Base-by-base conservation (phyloP, 2,888 invertebrate species). In the Pristionchus exspectatus region DNA sequence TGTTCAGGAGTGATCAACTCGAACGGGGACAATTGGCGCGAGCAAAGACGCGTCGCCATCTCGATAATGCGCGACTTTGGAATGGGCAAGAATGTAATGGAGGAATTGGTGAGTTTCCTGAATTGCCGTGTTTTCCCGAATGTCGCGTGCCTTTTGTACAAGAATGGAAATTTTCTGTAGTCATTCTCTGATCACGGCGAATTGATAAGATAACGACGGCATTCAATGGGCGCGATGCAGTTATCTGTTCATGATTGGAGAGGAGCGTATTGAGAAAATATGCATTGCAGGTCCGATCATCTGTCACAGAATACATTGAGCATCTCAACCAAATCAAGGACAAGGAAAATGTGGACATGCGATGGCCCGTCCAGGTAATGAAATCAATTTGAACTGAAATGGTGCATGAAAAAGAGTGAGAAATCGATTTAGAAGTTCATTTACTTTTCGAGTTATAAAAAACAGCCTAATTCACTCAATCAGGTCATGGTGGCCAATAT, bases 31-130 rank as follows among this genome's bases (percentile, higher is more conserved):
- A 59, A 59, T 18, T 86, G 85, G 85, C 33, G 54, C 12, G 84
- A 84, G 33, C 59, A 56, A 21, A 84, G 84, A 24, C 18, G 59
- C 0, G 30, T 21, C 27, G 44, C 84, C 1, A 84, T 84, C 33
- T 54, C 84, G 4, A 59, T 84, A 9, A 24, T 84, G 12, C 2
- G 84, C 0, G 84, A 84, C 21, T 84, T 84, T 14, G 84, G 84
- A 33, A 84, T 84, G 84, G 84, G 84, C 16, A 54, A 33, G 56
- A 84, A 84, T 59, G 24, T 54, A 16, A 84, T 84, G 84, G 84
- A 84, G 59, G 84, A 84, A 9, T 16, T 21, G 84, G 84, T 84
- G 27, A 4, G 33, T 33, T n/a, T n/a, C n/a, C n/a, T n/a, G n/a
- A n/a, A n/a, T n/a, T n/a, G n/a, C n/a, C n/a, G n/a, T 50, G 44